Base-by-base conservation (phyloP, 2,888 invertebrate genomes). In the Emmelina monodactyla region DNA sequence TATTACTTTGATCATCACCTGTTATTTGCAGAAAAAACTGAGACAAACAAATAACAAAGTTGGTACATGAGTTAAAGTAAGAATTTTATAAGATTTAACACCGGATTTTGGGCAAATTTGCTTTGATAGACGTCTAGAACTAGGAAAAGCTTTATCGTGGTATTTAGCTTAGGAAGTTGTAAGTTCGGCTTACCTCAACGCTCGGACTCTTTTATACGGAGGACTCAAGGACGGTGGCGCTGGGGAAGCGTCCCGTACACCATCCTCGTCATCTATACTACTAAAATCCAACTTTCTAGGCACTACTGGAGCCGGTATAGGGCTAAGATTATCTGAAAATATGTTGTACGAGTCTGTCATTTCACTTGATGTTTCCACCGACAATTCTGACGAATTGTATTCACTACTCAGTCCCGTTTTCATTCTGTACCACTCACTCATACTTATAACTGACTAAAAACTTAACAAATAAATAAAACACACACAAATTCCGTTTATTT, bases 251-350 rank as follows among this genome's bases (percentile, higher is more conserved):
- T 65, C 54, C 42, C 58, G 63, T 28, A 69, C 57, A 52, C 73
- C 73, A 14, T 78, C 78, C 40, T 78, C 76, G 46, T 75, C 81
- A 40, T 78, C 75, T 37, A 70, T 42, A 50, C 52, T 50, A 40
- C 60, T 71, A 55, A 86, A 86, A 53, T 84, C 82, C 43, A 86
- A 65, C 64, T 85, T 86, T 49, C 85, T 81, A 9, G 85, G 84
- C 53, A 83, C 73, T 48, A 82, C 80, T 37, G 69, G 58, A 39
- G 67, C 64, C 37, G 78, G 76, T 47, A 83, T 81, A 28, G 83
- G 84, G 49, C 84, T 84, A 44, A 82, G 66, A 62, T 83, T 85
- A 37, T 79, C 82, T 46, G 85, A 83, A 53, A 83, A 81, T 51
- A 70, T 62, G 53, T 85, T 85, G 51, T 83, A 84, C 15, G 76